Base-by-base conservation (phyloP, 2,113 vertebrate species). In the Emydura subglobosa region DNA sequence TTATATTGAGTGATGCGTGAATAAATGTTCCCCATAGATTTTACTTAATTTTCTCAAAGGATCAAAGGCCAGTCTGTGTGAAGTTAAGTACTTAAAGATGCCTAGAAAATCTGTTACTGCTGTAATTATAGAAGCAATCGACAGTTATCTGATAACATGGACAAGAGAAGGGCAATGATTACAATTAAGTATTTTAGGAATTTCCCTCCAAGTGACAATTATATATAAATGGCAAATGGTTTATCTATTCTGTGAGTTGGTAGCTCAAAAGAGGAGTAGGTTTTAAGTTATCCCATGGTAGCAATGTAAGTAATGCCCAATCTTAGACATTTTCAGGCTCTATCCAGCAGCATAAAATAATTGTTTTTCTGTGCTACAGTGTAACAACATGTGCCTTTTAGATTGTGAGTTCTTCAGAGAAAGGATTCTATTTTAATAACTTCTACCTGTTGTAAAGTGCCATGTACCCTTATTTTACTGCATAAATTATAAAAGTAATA, bases 91-190 rank as follows among this genome's bases (percentile, higher is more conserved):
- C 53, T 85, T 93, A 22, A 78, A 39, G 55, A 89, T 17, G 22
- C 65, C 57, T 83, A 88, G 79, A 97, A 50, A 88, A 89, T 47
- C 44, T 88, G 22, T 44, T 87, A 31, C 59, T 93, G 68, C 86
- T 81, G 47, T 90, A 93, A 93, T 87, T 92, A 42, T 49, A 74
- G 39, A 74, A 95, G 44, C 39, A 92, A 93, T 84, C 53, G 80
- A 83, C 61, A 68, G 53, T 53, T 86, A 74, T 54, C 49, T 5
- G 34, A 55, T 86, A 78, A 86, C 4, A 10, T 10, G 2, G 34
- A 47, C 61, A 85, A 86, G 42, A 96, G 12, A 29, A 84, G 80
- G 31, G 21, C 7, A 24, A 86, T 86, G 49, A 19, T 42, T 1
- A 72, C 79, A 2, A 4, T 57, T 82, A 92, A 42, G 4, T 44